phyloP scores from a whole-genome alignment of 1,140 invertebrate genomes.

The Drosophila parabipectinata region DNA sequence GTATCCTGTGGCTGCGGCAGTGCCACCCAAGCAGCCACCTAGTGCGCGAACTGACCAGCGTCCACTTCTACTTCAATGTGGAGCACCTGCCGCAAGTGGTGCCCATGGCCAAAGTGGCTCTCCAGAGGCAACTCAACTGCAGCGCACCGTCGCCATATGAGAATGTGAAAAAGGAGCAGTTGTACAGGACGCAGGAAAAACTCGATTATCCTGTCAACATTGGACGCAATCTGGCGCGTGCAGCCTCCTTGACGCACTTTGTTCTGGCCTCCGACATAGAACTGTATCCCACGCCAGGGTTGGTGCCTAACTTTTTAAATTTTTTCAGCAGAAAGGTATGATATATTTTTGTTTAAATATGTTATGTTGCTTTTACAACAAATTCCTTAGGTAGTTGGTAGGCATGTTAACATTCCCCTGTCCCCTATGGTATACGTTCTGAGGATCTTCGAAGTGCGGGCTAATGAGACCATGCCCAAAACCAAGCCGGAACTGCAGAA shows the following conservation, averaged over 20 bases:
- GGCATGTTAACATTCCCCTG: not conserved
- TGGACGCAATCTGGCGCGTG: slow-evolving; percentile 92
- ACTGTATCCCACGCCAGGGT: slow-evolving; percentile 91
- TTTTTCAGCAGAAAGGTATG: slow-evolving; percentile 3
- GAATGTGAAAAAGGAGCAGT: slow-evolving; percentile 85
- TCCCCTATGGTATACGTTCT: slow-evolving; percentile 84
- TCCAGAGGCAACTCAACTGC: slow-evolving; percentile 88
- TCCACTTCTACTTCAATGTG: slow-evolving; percentile 93
- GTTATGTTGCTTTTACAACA: not conserved
- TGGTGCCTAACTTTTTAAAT: slow-evolving; percentile 84
- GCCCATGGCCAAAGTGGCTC: slow-evolving; percentile 86
- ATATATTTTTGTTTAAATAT: too few relatives aligned
- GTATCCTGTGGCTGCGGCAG: slow-evolving; percentile 88
- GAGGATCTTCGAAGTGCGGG: slow-evolving; percentile 66
- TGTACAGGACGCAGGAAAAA: slow-evolving; percentile 90
- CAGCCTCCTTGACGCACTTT: slow-evolving; percentile 91
- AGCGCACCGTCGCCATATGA: slow-evolving; percentile 87
- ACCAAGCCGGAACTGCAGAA: slow-evolving; percentile 89
- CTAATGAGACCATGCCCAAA: slow-evolving; percentile 85
- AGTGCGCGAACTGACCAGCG: slow-evolving; percentile 90
- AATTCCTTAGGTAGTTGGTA: slow-evolving; percentile 83
- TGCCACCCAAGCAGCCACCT: slow-evolving; percentile 87
- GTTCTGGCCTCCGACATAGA: slow-evolving; percentile 94
- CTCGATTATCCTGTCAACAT: slow-evolving; percentile 94
- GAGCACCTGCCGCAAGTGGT: slow-evolving; percentile 91